Base-by-base conservation (phyloP, 1,140 invertebrate genomes). In the Marisa cornuarietis region DNA sequence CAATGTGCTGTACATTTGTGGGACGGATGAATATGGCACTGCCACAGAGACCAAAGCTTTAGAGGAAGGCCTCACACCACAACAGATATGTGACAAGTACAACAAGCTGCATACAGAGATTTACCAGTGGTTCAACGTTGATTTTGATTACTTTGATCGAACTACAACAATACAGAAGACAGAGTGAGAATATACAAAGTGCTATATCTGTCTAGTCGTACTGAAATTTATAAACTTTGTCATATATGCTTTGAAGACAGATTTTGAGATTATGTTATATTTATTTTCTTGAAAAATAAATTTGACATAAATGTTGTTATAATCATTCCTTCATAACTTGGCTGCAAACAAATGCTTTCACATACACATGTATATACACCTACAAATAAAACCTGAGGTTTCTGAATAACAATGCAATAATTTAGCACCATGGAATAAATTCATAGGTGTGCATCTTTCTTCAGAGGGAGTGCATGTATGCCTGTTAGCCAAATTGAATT, bases 1-100 rank as follows among this genome's bases (percentile, higher is more conserved):
- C 90, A 99, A 99, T 89, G 96, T 95, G 0, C 89, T 99, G 0
- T 98, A 94, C 85, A 94, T 99, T 80, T 96, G 96, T 91, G 99
- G 99, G 16, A 99, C 99, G 0, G 99, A 99, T 91, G 99, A 99
- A 90, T 99, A 99, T 90, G 99, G 99, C 9, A 99, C 99, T 4
- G 98, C 99, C 0, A 99, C 99, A 0, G 99, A 99, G 92, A 99
- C 98, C 13, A 99, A 99, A 91, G 99, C 98, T 1, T 84, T 91
- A 65, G 96, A 98, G 89, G 96, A 99, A 92, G 95, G 92, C 92
- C 88, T 97, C 3, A 96, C 97, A 2, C 98, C 98, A 0, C 93
- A 95, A 83, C 93, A 98, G 92, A 98, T 99, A 82, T 99, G 99
- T 91, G 97, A 99, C 92, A 99, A 99, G 92, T 99, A 98, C 86